Base-by-base conservation (phyloP, 35 echinoderm and acorn worm species). In the Patiria miniata region DNA sequence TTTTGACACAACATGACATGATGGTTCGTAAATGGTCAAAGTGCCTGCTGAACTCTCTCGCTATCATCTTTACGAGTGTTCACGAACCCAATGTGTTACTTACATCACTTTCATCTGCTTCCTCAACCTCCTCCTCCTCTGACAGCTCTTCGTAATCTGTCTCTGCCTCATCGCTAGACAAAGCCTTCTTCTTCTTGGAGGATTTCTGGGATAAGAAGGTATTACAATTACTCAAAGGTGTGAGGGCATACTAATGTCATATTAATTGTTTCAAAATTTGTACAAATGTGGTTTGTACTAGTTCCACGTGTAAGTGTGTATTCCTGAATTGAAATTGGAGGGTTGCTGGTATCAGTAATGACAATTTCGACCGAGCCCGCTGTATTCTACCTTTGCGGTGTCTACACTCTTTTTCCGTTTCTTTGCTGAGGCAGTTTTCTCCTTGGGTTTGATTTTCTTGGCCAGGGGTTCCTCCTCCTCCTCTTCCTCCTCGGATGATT, bases 51-150 rank as follows among this genome's bases (percentile, higher is more conserved):
- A n/a, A n/a, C n/a, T n/a, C n/a, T n/a, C n/a, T n/a, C n/a, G n/a
- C n/a, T n/a, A n/a, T n/a, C n/a, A n/a, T n/a, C n/a, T n/a, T n/a
- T n/a, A n/a, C n/a, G n/a, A n/a, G n/a, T n/a, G n/a, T n/a, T 47
- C 12, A 47, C 42, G 12, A 47, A n/a, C n/a, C 42, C 42, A 47
- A 47, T 47, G 42, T 12, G 3, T 78, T 5, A 80, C 89, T 91
- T 33, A 91, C 89, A 37, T 91, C 89, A 81, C 83, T 83, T 47
- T 59, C 69, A 6, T 85, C 83, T 40, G 77, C 83, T 47, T 91
- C 83, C 37, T n/a, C n/a, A n/a, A n/a, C n/a, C n/a, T 86, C 42
- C 5, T 85, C 82, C 80, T 83, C 52, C 22, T 83, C 59, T 73
- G 89, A 77, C 37, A 76, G 78, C 39, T 80, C 89, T 17, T 86